Conservation (phyloP, 2,113 vertebrate genomes). For the Carassius auratus region DNA sequence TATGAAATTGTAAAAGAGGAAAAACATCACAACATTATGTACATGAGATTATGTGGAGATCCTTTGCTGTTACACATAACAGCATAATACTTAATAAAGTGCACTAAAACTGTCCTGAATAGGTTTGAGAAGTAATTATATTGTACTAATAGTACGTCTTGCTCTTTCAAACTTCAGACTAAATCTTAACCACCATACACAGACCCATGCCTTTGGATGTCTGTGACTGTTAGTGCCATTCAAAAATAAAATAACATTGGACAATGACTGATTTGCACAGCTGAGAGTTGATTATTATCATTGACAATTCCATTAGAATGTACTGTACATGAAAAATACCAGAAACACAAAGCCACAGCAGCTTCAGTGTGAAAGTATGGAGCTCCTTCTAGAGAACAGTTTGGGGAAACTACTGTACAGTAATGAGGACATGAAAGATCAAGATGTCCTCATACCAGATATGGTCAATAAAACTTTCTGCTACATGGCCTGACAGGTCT, state of each 20-base stretch:
- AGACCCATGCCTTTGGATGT: no score
- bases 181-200: not conserved
- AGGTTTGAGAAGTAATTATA: not conserved
- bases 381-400: not conserved
- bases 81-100: slow-evolving; percentile 7
- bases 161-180: not conserved
- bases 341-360: not conserved
- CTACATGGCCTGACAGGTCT: not conserved
- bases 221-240: not conserved
- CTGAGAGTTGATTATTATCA: not conserved
- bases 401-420: not conserved
- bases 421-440: not conserved
- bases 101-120: not conserved
- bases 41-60: not conserved
- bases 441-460: not conserved
- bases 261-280: not conserved
- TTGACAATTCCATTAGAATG: not conserved
- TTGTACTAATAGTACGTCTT: not conserved
- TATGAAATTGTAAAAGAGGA: not conserved
- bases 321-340: not conserved
- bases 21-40: slow-evolving; percentile 8
- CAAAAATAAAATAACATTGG: not conserved
- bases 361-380: not conserved
- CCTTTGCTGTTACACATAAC: slow-evolving; percentile 5
- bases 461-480: not conserved